Evolutionary conservation across 2,888 invertebrate genomes (phyloP).

Genomic region (Drosophila mayaguana): DNA sequence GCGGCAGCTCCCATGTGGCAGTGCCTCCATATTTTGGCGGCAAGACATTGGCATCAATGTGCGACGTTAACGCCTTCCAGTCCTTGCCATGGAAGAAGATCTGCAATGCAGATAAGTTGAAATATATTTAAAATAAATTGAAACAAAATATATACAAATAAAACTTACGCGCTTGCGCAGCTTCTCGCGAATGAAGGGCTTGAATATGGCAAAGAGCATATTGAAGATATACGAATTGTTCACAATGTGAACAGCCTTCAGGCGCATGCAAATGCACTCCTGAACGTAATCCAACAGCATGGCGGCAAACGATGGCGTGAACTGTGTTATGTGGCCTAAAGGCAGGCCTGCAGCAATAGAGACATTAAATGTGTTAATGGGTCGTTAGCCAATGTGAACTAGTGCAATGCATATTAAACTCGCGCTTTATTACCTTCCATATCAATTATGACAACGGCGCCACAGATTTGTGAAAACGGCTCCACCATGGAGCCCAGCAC

Average conservation of each 20-base stretch:
- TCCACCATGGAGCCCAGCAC: constrained; percentile 92
- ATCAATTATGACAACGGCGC: constrained; percentile 90
- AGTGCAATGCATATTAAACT: constrained; percentile 1
- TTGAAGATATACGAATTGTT: constrained; percentile 95
- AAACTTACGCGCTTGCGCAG: constrained; percentile 89
- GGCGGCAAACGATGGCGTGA: constrained; percentile 91
- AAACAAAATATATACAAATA: neutral
- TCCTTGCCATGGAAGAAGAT: constrained; percentile 91
- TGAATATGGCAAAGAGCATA: constrained; percentile 93
- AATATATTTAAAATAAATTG: neutral
- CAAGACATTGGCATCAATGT: constrained; percentile 87
- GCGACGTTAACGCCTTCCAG: constrained; percentile 87
- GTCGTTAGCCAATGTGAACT: constrained; percentile 10
- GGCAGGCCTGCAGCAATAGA: constrained; percentile 86
- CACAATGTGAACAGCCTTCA: constrained; percentile 94
- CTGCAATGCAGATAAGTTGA: constrained; percentile 66
- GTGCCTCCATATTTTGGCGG: constrained; percentile 89
- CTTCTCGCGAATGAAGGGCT: constrained; percentile 94
- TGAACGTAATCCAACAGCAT: constrained; percentile 90
- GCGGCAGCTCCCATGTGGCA: constrained; percentile 86
- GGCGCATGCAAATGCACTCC: constrained; percentile 92
- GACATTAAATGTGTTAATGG: neutral
- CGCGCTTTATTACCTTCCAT: constrained; percentile 86
- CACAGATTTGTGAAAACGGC: constrained; percentile 91
- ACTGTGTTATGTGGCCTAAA: constrained; percentile 90